phyloP scores from a whole-genome alignment of 2,797 vertebrate genomes.

The Protosalanx chinensis region DNA sequence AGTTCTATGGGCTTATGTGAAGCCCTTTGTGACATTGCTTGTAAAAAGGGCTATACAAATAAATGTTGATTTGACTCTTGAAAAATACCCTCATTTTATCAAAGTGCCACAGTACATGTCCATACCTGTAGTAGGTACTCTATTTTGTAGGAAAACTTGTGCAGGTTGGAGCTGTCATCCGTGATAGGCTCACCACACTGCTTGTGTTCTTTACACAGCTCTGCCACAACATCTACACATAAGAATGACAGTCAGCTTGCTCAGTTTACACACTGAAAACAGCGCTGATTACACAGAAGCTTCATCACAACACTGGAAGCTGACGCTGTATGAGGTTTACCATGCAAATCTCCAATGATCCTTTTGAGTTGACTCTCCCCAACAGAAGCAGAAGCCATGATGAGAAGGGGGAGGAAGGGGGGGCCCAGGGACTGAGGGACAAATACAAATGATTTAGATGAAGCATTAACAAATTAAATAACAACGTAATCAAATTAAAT shows the following conservation, averaged over 20 bases:
- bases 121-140: slow-evolving; percentile 93
- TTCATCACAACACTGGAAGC: neutral
- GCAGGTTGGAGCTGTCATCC: slow-evolving; percentile 87
- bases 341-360: slow-evolving; percentile 90
- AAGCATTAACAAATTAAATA: neutral
- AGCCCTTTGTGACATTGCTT: too few species aligned
- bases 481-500: too few species aligned
- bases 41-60: too few species aligned
- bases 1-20: too few species aligned
- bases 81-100: neutral
- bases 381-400: slow-evolving; percentile 75
- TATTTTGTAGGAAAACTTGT: slow-evolving; percentile 94
- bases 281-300: neutral
- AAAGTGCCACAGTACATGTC: neutral
- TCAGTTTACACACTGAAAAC: neutral
- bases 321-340: slow-evolving; percentile 61
- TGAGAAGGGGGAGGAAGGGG: slow-evolving; percentile 31
- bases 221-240: slow-evolving; percentile 81
- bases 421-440: slow-evolving; percentile 13
- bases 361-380: slow-evolving; percentile 90
- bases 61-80: too few species aligned
- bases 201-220: slow-evolving; percentile 85
- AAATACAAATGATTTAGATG: slow-evolving; percentile 1
- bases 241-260: neutral
- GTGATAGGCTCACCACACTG: slow-evolving; percentile 88